These are phyloP conservation scores for Orestias chungarensis DNA, from an alignment of 2,797 vertebrate genomes.

Conservation along the genomic window DNA sequence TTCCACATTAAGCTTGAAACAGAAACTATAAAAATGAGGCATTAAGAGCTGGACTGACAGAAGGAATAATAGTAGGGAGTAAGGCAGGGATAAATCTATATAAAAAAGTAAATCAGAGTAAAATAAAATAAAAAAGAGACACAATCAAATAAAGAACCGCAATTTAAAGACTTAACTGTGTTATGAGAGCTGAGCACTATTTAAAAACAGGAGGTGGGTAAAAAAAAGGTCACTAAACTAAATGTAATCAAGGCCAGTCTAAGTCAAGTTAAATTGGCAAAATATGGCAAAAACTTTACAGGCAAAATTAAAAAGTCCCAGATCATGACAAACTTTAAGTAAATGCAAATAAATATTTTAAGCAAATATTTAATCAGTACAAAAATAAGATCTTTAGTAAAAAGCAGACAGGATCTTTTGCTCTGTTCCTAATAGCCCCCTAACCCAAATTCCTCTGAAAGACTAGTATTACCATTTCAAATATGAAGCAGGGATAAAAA, in stretches of 20 bases:
- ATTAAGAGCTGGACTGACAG: not conserved
- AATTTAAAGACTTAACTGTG: not conserved
- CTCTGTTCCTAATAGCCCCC: not conserved
- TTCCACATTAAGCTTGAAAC: not conserved
- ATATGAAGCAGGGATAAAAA: not conserved
- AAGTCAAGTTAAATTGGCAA: not conserved
- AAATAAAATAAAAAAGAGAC: not conserved
- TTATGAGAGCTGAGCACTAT: not conserved
- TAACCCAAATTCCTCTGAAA: not conserved
- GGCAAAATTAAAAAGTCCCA: not conserved
- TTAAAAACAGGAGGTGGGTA: not conserved
- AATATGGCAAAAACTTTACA: not conserved
- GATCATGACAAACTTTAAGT: not conserved
- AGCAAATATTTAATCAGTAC: not conserved
- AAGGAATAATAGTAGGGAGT: not conserved
- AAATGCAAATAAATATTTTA: not conserved
- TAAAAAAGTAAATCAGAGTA: not conserved
- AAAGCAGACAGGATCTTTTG: not conserved
- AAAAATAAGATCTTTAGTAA: not conserved
- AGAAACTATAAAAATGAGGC: not conserved
- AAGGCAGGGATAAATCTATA: not conserved
- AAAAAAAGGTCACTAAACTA: not conserved
- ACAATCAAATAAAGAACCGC: not conserved
- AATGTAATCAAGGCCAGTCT: not conserved
- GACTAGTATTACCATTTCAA: not conserved